These are phyloP conservation scores for Drosophila phalerata DNA, from an alignment of 2,888 invertebrate species.

Conservation along the genomic window DNA sequence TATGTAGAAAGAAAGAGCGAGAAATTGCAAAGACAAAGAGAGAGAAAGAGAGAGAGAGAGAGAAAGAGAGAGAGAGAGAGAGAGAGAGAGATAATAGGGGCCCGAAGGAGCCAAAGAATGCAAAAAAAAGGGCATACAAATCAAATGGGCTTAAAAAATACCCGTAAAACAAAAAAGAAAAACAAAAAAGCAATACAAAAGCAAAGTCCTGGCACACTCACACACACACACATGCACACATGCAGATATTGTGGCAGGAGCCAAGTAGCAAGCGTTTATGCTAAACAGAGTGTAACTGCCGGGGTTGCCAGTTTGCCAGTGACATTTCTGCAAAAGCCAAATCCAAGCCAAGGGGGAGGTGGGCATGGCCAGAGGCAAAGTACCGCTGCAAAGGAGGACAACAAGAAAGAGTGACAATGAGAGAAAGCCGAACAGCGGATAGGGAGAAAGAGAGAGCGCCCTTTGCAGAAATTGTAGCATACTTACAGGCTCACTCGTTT, in stretches of 20 bases:
- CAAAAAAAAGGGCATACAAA: slow-evolving; percentile 68
- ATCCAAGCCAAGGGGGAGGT: slow-evolving; percentile 41
- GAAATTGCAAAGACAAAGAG: slow-evolving; percentile 24
- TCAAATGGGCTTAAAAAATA: slow-evolving; percentile 72
- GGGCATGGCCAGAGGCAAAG: slow-evolving; percentile 59
- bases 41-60: background rate
- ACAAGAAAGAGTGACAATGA: slow-evolving; percentile 7
- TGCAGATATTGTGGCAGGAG: slow-evolving; percentile 56
- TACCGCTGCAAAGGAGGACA: slow-evolving; percentile 4
- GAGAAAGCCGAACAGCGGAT: slow-evolving; percentile 1
- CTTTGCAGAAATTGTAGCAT: slow-evolving; percentile 68
- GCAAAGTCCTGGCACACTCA: slow-evolving; percentile 44
- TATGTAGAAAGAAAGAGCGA: slow-evolving; percentile 43
- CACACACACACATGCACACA: slow-evolving; percentile 16
- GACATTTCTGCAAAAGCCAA: slow-evolving; percentile 78
- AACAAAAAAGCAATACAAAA: slow-evolving; percentile 57
- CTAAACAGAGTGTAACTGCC: slow-evolving; percentile 82
- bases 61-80: slow-evolving; percentile 2
- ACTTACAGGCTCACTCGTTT: slow-evolving; percentile 45
- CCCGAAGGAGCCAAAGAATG: slow-evolving; percentile 40
- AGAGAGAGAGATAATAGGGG: slow-evolving; percentile 15
- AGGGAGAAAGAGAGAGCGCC: slow-evolving; percentile 4
- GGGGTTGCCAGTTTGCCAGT: slow-evolving; percentile 79
- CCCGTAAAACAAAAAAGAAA: slow-evolving; percentile 67
- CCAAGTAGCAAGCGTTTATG: slow-evolving; percentile 82